Percentiles rank a stretch among this genome's conserved stretches.
phyloP scores from a whole-genome alignment of 92 coral and sea anemone genomes.

The Paragorgia papillata region DNA sequence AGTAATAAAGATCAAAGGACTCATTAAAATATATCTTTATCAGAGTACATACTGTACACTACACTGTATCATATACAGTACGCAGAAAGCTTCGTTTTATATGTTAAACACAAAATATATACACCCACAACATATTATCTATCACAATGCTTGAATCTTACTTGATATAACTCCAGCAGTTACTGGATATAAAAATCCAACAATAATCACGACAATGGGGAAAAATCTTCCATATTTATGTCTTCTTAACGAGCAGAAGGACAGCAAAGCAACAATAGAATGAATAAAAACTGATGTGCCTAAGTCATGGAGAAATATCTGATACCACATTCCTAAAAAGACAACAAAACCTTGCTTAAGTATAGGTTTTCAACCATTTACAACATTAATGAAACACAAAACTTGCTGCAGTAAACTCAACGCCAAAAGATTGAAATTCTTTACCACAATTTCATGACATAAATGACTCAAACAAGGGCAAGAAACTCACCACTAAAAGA shows the following conservation, averaged over 20 bases:
- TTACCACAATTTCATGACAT: no score
- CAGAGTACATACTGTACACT: no score
- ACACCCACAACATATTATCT: no score
- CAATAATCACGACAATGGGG: constrained; percentile 77
- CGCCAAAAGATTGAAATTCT: background rate
- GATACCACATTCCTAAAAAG: constrained; percentile 92
- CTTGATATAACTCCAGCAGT: constrained; percentile 96
- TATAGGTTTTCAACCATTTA: background rate
- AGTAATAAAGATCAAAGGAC: no score
- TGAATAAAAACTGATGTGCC: constrained; percentile 95
- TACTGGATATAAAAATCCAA: constrained; percentile 94
- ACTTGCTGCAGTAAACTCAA: background rate
- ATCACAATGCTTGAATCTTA: constrained; percentile 45
- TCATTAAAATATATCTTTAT: no score
- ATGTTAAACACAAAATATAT: no score
- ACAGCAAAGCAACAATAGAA: constrained; percentile 88
- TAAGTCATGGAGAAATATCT: constrained; percentile 83
- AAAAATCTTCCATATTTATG: constrained; percentile 87
- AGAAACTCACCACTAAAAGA: constrained; percentile 28
- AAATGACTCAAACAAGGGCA: background rate
- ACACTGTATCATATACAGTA: no score
- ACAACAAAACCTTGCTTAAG: background rate
- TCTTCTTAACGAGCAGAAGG: constrained; percentile 75
- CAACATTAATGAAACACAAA: background rate
- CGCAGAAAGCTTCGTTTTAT: no score